Conservation (phyloP, 2,888 invertebrate genomes). For the Neoitamus cyanurus region DNA sequence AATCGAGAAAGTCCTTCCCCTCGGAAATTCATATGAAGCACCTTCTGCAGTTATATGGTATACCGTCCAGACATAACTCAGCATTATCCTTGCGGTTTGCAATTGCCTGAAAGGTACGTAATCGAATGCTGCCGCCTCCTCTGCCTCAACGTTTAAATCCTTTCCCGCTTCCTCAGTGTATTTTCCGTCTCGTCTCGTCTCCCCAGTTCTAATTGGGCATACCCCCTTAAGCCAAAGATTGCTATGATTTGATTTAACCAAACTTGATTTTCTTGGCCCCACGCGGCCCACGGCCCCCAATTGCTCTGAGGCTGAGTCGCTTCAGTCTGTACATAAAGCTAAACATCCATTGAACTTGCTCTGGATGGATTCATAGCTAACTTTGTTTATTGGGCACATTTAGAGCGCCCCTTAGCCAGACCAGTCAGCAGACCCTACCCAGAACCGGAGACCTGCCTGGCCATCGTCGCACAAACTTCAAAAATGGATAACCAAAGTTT, state of each 20-base stretch:
- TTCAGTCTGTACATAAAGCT: not conserved
- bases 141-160: not conserved
- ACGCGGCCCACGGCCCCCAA: not conserved
- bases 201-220: not conserved
- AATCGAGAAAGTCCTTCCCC: not conserved
- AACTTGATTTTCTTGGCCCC: slow-evolving; percentile 5
- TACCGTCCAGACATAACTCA: not conserved
- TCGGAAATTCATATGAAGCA: not conserved
- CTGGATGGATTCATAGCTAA: not conserved
- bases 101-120: not conserved
- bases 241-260: slow-evolving; percentile 23
- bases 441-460: not conserved
- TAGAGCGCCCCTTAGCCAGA: not conserved
- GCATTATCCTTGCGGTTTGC: not conserved
- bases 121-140: not conserved
- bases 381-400: not conserved
- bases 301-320: too few species aligned
- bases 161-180: not conserved
- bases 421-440: not conserved
- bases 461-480: not conserved
- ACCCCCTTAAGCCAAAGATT: slow-evolving; percentile 15
- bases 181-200: not conserved
- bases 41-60: not conserved
- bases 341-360: not conserved
- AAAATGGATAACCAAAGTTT: not conserved